These are phyloP conservation scores for Pipra filicauda DNA, from an alignment of 2,113 vertebrate species.

Conservation along the genomic window DNA sequence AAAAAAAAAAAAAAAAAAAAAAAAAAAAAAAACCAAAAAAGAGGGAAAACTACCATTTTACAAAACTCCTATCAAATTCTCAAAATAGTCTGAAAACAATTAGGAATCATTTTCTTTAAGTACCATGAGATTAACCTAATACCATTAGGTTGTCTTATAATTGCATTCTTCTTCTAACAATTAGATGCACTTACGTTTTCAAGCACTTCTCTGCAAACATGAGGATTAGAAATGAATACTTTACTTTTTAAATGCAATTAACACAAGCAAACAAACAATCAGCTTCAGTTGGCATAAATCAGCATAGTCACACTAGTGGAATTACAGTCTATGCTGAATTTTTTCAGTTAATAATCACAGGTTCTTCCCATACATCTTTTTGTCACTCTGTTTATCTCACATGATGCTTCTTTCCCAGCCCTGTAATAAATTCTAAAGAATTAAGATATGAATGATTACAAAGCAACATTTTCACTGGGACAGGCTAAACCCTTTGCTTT, in stretches of 20 bases:
- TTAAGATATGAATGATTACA: neutral
- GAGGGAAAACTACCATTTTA: neutral
- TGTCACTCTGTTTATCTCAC: neutral
- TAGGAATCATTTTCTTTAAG: neutral
- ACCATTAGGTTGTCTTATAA: neutral
- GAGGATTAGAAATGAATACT: neutral
- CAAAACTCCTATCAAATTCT: neutral
- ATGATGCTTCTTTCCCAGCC: neutral
- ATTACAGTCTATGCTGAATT: neutral
- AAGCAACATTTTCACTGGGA: neutral
- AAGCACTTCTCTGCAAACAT: neutral
- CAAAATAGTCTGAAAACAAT: neutral
- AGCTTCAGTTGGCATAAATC: neutral
- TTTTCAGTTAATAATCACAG: neutral
- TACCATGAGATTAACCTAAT: slow-evolving; percentile 11
- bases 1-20: neutral
- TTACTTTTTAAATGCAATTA: slow-evolving; percentile 20
- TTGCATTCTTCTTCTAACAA: neutral
- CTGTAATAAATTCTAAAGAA: neutral
- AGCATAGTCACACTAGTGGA: neutral
- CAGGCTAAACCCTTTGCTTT: neutral
- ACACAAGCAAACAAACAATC: neutral
- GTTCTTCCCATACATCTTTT: neutral
- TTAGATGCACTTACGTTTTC: neutral
- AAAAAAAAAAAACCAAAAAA: neutral